phyloP scores from a whole-genome alignment of 2,888 invertebrate species.

The Drosophila borealis region DNA sequence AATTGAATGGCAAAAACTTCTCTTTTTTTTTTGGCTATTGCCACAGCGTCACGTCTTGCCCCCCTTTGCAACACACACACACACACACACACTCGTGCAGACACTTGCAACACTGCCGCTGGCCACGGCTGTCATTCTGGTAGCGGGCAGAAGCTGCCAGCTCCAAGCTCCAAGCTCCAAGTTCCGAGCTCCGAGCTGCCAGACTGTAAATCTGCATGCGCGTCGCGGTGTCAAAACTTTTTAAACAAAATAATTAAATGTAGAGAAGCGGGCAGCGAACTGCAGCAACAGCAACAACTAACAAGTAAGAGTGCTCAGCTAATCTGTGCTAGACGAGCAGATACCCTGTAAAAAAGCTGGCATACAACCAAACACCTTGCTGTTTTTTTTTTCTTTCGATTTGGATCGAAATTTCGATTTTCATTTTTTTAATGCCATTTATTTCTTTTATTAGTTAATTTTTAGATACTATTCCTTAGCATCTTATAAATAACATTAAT shows the following conservation, averaged over 20 bases:
- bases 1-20: constrained; percentile 73
- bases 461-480: too few relatives aligned
- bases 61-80: constrained; percentile 12
- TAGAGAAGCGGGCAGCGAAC: constrained; percentile 59
- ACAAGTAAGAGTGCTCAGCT: background rate
- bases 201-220: constrained; percentile 78
- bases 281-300: constrained; percentile 12
- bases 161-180: constrained; percentile 37
- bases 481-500: too few relatives aligned
- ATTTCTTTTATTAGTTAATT: too few relatives aligned
- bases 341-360: constrained; percentile 13
- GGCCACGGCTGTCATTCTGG: constrained; percentile 70
- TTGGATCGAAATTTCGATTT: background rate
- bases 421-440: too few relatives aligned
- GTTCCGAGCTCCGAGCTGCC: constrained; percentile 28
- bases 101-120: constrained; percentile 50
- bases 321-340: background rate
- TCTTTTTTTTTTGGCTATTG: constrained; percentile 56
- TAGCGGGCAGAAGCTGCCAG: constrained; percentile 46
- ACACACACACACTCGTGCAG: constrained; percentile 23
- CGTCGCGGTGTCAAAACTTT: constrained; percentile 79
- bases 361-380: background rate
- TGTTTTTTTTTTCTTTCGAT: background rate
- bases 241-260: constrained; percentile 82
- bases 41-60: constrained; percentile 43